These are phyloP conservation scores for Hydrolagus affinis DNA, from an alignment of 2,113 vertebrate genomes.

Conservation along the genomic window DNA sequence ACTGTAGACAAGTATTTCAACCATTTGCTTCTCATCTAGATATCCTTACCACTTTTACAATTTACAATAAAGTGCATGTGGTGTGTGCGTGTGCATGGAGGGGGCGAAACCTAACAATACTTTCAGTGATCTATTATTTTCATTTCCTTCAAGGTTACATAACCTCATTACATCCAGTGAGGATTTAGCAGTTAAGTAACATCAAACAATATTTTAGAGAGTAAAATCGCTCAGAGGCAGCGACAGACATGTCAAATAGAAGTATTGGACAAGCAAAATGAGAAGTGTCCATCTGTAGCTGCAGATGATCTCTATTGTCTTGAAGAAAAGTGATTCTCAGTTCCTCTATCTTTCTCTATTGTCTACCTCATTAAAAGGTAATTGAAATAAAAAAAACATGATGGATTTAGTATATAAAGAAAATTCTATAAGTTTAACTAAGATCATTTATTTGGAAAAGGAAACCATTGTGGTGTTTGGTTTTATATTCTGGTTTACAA, in stretches of 20 bases:
- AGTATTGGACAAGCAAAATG: not conserved
- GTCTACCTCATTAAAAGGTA: not conserved
- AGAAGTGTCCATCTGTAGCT: not conserved
- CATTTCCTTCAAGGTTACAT: not conserved
- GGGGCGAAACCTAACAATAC: not conserved
- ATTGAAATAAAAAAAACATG: not conserved
- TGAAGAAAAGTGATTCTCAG: conserved; percentile 1
- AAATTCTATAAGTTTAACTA: no score
- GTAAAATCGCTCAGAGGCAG: not conserved
- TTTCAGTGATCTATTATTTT: not conserved
- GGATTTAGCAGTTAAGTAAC: not conserved
- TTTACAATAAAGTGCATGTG: not conserved
- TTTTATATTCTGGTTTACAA: no score
- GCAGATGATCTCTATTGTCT: not conserved
- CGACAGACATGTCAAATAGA: not conserved
- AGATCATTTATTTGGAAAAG: no score
- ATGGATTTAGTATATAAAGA: no score
- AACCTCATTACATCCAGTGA: not conserved
- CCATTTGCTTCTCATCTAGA: not conserved
- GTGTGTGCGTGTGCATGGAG: no score
- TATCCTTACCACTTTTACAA: not conserved
- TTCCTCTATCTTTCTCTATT: not conserved
- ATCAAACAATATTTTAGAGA: not conserved
- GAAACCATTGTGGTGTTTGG: no score
- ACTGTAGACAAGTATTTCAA: no score